Conservation (phyloP, 1,140 invertebrate species). For the Heliconius nattereri region DNA sequence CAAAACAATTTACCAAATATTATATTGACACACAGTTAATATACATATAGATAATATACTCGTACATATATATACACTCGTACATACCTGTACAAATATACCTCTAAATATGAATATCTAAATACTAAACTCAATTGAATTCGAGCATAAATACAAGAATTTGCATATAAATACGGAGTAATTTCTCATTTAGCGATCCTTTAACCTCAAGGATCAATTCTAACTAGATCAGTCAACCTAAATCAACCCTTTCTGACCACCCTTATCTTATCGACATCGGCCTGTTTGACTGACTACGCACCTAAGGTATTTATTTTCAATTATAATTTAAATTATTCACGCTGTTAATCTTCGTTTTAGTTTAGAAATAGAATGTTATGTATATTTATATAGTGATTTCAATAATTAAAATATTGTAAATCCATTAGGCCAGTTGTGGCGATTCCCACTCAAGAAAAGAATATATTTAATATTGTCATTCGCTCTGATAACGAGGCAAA, state of each 20-base stretch:
- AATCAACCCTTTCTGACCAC: slow-evolving; percentile 32
- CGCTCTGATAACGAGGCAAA: no score
- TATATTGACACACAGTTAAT: background rate
- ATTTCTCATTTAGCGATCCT: slow-evolving; percentile 22
- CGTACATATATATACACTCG: no score
- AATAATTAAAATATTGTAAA: background rate
- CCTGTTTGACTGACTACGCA: slow-evolving; percentile 13
- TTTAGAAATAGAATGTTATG: background rate
- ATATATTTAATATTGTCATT: no score
- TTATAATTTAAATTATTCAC: slow-evolving; percentile 18
- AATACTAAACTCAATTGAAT: background rate
- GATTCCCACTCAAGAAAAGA: no score
- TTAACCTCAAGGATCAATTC: slow-evolving; percentile 30
- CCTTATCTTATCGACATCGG: slow-evolving; percentile 31
- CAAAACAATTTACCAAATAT: background rate
- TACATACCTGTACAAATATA: no score
- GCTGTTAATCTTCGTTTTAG: slow-evolving; percentile 8
- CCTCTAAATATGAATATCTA: background rate
- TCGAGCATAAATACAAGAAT: background rate
- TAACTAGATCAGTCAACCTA: slow-evolving; percentile 32
- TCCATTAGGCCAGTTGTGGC: no score
- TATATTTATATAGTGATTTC: background rate
- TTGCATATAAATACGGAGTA: slow-evolving; percentile 7
- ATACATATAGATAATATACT: background rate
- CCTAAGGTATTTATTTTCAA: slow-evolving; percentile 27